Evolutionary conservation across 2,113 vertebrate genomes (phyloP).

Genomic region (Rhinopithecus roxellana): DNA sequence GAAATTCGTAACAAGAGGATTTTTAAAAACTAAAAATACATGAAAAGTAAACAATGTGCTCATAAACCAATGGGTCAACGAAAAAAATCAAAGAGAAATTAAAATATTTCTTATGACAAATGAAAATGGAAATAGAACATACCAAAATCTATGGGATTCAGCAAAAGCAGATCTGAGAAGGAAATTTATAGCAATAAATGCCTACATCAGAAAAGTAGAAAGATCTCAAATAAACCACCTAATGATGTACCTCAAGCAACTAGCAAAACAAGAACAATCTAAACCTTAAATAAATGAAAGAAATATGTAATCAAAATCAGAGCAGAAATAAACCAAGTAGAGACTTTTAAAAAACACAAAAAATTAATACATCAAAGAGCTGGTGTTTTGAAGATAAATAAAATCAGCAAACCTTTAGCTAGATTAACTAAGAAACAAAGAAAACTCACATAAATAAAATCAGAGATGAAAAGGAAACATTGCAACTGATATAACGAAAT

Average conservation of each 20-base stretch:
- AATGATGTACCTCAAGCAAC: too few species aligned
- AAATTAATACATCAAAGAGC: not conserved
- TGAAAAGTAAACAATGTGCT: not conserved
- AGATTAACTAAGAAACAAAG: not conserved
- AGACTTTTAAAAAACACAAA: not conserved
- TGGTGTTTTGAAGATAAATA: not conserved
- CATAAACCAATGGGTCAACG: not conserved
- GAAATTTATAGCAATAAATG: not conserved
- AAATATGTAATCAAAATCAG: not conserved
- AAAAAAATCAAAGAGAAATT: not conserved
- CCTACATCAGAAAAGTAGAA: not conserved
- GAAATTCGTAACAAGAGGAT: not conserved
- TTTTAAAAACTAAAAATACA: not conserved
- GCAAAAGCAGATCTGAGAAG: not conserved
- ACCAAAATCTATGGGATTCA: not conserved
- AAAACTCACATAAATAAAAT: not conserved
- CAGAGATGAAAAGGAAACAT: not conserved
- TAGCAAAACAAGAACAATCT: not conserved
- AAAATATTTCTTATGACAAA: not conserved
- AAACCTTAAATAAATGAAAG: not conserved
- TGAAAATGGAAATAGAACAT: not conserved
- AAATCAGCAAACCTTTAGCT: not conserved
- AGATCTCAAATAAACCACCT: not conserved
- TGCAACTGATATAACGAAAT: not conserved
- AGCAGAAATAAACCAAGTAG: not conserved